Percentiles rank a stretch among this genome's conserved stretches.
Conservation (phyloP, 2,113 vertebrate species). For the Solenodon paradoxus region DNA sequence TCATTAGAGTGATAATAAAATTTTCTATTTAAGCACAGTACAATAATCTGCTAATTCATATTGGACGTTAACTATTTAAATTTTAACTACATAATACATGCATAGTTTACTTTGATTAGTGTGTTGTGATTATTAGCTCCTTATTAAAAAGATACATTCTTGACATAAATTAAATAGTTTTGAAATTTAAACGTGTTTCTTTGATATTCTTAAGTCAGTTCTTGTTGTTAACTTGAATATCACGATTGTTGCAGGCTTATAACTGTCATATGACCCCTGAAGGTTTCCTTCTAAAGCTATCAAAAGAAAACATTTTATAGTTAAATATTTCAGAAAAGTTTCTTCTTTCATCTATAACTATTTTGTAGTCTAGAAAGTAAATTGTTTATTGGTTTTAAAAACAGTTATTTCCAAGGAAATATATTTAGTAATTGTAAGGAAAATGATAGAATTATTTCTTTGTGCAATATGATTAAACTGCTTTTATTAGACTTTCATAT, state of each 20-base stretch:
- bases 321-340: slow-evolving; percentile 41
- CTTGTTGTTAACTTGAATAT: slow-evolving; percentile 8
- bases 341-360: background rate
- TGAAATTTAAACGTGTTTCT: background rate
- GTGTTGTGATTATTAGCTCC: background rate
- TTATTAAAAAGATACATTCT: slow-evolving; percentile 3
- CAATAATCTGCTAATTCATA: background rate
- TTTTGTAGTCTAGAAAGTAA: background rate
- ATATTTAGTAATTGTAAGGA: background rate
- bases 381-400: slow-evolving; percentile 34
- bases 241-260: background rate
- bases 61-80: background rate
- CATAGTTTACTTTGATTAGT: slow-evolving; percentile 8
- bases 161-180: background rate
- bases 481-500: slow-evolving; percentile 53
- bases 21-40: background rate
- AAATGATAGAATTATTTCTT: slow-evolving; percentile 32
- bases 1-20: slow-evolving; percentile 17
- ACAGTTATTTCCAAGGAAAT: slow-evolving; percentile 48
- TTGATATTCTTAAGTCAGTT: slow-evolving; percentile 7
- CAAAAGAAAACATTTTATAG: background rate
- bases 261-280: background rate
- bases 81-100: background rate
- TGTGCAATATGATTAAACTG: slow-evolving; percentile 43
- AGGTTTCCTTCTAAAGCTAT: slow-evolving; percentile 47